Base-by-base conservation (phyloP, 2,113 vertebrate species). In the Nothocercus nigrocapillus region DNA sequence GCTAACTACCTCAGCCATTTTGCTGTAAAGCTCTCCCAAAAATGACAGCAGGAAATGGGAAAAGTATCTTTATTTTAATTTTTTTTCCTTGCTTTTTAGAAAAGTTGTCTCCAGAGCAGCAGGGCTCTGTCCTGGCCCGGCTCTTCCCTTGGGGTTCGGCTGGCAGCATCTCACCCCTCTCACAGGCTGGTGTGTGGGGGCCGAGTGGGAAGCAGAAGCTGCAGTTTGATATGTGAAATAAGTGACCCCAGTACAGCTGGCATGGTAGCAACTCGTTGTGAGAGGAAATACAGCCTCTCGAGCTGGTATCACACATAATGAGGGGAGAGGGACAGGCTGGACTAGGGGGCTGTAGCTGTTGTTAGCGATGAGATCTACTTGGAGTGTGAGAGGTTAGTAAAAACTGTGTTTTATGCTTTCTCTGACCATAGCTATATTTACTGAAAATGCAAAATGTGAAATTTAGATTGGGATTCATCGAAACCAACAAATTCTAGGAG, bases 271-370 rank as follows among this genome's bases (percentile, higher is more conserved):
- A 18, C 75, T 75, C n/a, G 3, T 38, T 49, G 61, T 9, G 1
- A 14, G 59, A 64, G 78, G 21, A 82, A 79, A 14, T 2, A 1
- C 0, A 45, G 78, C 72, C 69, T 88, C 22, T 66, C 56, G 70
- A 76, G 67, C 66, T 70, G 5, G 9, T 7, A 1, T 13, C 13
- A 44, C 0, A 0, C 3, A 5, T 13, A 1, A 24, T 0, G 4
- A 1, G 8, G 25, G 79, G 47, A 40, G 63, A 47, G 82, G 58
- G 44, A 14, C 11, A 1, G 0, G 2, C 59, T 76, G 77, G 32
- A 24, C 30, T 9, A 2, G 7, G 67, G 67, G 58, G 36, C 4
- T 59, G 42, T 34, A 49, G 82, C 45, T 66, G 22, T 38, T 85
- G 44, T 13, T 77, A 66, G 27, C 45, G 13, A 3, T 12, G 59